Conservation (phyloP, 1,140 invertebrate species). For the Aphelenchoides besseyi region DNA sequence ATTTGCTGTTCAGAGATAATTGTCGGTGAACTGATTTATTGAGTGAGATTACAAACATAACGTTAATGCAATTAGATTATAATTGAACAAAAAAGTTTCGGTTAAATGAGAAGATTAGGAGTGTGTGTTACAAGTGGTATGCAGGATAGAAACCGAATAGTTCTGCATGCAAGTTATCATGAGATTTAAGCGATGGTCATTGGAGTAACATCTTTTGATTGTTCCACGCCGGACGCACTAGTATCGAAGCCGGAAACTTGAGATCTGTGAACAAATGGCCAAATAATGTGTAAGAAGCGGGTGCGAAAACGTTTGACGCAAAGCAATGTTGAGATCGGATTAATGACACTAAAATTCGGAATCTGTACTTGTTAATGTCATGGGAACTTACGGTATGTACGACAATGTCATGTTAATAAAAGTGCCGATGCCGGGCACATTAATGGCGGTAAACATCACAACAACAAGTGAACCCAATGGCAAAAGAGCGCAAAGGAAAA, state of each 20-base stretch:
- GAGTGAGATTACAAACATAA: neutral
- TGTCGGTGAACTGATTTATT: neutral
- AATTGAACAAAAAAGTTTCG: neutral
- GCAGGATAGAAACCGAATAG: neutral
- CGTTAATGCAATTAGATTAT: neutral
- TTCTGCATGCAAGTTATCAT: neutral
- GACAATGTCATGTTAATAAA: neutral
- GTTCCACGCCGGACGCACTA: neutral
- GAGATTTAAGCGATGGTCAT: constrained; percentile 1
- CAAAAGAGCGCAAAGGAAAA: neutral
- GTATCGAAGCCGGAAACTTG: neutral
- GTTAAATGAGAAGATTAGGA: neutral
- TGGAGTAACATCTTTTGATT: neutral
- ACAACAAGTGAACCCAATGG: neutral
- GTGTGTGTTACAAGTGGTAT: neutral
- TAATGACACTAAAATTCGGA: too few species aligned
- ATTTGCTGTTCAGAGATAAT: neutral
- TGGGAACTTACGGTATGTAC: too few species aligned
- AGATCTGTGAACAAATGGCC: neutral
- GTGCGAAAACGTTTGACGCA: neutral
- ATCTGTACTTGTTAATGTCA: too few species aligned
- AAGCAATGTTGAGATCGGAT: neutral
- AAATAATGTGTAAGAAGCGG: neutral
- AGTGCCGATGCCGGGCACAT: neutral
- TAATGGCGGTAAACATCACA: neutral